phyloP scores from a whole-genome alignment of 2,113 vertebrate species.

The Cathartes aura region DNA sequence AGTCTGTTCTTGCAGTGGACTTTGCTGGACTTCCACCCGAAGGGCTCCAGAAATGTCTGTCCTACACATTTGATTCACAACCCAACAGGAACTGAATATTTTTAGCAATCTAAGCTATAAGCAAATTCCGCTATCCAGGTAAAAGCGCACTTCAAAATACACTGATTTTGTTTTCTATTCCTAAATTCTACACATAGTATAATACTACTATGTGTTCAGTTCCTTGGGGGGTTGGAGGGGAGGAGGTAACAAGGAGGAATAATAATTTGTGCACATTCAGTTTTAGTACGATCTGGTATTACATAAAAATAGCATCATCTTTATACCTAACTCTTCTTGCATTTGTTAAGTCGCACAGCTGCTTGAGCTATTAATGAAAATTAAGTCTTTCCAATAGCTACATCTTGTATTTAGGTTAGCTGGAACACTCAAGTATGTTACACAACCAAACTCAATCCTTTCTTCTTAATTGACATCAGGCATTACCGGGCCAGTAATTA shows the following conservation, averaged over 20 bases:
- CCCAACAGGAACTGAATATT: background rate
- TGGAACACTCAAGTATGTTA: background rate
- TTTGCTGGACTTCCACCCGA: background rate
- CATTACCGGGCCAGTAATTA: background rate
- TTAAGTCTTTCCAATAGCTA: background rate
- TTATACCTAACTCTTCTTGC: background rate
- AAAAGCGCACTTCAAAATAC: background rate
- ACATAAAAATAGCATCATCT: background rate
- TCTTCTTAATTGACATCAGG: background rate
- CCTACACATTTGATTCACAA: background rate
- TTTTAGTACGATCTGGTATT: background rate
- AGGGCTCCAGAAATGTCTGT: background rate
- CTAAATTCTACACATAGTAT: background rate
- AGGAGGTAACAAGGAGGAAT: background rate
- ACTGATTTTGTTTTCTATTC: background rate
- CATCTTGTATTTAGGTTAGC: background rate
- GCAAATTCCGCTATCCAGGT: background rate
- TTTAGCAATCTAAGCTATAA: background rate
- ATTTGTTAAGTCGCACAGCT: background rate
- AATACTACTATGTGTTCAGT: background rate
- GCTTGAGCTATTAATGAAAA: background rate
- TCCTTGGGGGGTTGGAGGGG: background rate
- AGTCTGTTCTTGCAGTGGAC: background rate
- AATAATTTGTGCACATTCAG: background rate
- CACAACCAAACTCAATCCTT: background rate